These are phyloP conservation scores for Urocyon cinereoargenteus DNA, from an alignment of 2,797 vertebrate genomes.

Conservation along the genomic window DNA sequence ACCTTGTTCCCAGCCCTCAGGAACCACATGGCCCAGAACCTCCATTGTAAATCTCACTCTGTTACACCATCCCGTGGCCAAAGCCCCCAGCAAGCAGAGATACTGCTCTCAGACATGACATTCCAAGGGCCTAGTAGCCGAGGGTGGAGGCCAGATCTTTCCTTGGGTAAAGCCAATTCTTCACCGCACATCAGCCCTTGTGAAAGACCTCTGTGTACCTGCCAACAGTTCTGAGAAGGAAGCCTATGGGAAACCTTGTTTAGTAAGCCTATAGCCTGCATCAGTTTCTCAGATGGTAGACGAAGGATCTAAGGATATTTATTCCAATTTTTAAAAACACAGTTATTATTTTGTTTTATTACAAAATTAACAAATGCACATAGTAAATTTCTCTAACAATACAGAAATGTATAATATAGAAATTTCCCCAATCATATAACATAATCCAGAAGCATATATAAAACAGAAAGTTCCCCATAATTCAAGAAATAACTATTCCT, in stretches of 20 bases:
- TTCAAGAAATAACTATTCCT: slow-evolving; percentile 76
- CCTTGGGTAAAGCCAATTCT: background rate
- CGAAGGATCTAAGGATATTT: background rate
- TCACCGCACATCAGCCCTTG: background rate
- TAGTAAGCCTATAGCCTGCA: background rate
- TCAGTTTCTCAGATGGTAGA: background rate
- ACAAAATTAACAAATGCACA: slow-evolving; percentile 73
- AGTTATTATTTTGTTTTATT: slow-evolving; percentile 70
- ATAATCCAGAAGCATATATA: slow-evolving; percentile 51
- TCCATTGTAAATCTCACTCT: background rate
- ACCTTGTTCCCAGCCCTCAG: background rate
- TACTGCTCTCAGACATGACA: background rate
- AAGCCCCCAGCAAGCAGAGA: background rate
- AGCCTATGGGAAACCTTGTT: background rate
- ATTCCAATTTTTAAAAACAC: background rate
- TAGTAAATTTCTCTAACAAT: slow-evolving; percentile 66
- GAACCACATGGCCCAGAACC: background rate
- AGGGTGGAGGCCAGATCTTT: background rate
- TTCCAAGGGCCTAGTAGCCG: background rate
- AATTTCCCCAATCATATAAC: slow-evolving; percentile 21
- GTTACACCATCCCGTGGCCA: background rate
- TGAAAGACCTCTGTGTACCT: background rate
- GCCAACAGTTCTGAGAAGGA: background rate
- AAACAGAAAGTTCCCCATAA: slow-evolving; percentile 60
- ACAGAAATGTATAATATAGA: slow-evolving; percentile 58